A percentile compares a stretch with the other conserved stretches of the same genome.
Conservation (phyloP, 1,140 invertebrate genomes). For the Drosophila azteca region DNA sequence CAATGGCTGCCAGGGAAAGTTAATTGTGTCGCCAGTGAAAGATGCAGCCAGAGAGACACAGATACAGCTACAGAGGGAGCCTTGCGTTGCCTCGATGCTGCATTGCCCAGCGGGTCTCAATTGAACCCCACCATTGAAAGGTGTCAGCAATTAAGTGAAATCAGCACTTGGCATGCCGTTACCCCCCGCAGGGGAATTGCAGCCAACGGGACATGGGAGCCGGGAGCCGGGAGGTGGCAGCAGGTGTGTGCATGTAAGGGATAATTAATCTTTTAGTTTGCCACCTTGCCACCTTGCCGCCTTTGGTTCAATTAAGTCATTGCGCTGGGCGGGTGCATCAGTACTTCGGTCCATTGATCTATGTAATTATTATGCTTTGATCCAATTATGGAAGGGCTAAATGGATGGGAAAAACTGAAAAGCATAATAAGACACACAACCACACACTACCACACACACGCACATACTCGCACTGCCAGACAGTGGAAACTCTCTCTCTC, state of each 20-base stretch:
- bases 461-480: too few species aligned
- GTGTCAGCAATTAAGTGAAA: constrained; percentile 71
- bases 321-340: background rate
- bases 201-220: too few species aligned
- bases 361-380: background rate
- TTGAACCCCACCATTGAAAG: constrained; percentile 54
- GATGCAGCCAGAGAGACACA: background rate
- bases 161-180: constrained; percentile 59
- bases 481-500: background rate
- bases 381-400: background rate
- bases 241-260: constrained; percentile 32
- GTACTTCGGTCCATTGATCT: background rate
- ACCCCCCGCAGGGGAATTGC: constrained; percentile 29
- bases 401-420: too few species aligned
- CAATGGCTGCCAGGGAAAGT: constrained; percentile 40
- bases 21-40: constrained; percentile 57
- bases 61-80: too few species aligned
- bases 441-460: too few species aligned
- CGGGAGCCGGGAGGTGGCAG: too few species aligned
- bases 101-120: constrained; percentile 34
- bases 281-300: constrained; percentile 10
- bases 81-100: too few species aligned
- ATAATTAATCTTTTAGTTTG: constrained; percentile 69
- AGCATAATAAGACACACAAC: too few species aligned
- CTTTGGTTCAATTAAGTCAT: constrained; percentile 59